A percentile compares a stretch with the other conserved stretches of the same genome.
Conservation (phyloP, 37 sponge, comb jelly and placozoan genomes). For the Spongia lamella region DNA sequence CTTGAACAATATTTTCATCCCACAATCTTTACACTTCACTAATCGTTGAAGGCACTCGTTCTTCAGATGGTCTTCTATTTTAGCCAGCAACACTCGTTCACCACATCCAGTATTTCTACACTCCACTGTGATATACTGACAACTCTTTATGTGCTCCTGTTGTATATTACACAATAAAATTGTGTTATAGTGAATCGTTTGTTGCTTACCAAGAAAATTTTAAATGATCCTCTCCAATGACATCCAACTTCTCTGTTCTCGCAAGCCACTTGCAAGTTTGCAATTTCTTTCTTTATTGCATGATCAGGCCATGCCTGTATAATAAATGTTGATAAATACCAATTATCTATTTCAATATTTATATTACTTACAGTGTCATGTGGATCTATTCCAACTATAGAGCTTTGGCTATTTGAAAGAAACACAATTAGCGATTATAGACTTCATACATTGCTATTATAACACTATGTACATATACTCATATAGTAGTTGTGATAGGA, state of each 20-base stretch:
- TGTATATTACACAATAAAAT: too few species aligned
- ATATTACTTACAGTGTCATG: too few species aligned
- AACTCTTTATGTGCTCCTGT: neutral
- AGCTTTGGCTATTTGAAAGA: too few species aligned
- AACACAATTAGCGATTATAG: too few species aligned
- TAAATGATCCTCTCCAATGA: conserved; percentile 54
- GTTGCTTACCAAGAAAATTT: neutral
- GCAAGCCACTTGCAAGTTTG: conserved; percentile 42
- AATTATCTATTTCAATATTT: too few species aligned
- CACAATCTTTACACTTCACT: conserved; percentile 49
- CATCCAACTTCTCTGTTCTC: conserved; percentile 45
- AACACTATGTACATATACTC: too few species aligned
- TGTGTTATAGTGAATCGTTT: too few species aligned
- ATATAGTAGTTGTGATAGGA: too few species aligned
- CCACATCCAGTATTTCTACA: conserved; percentile 54
- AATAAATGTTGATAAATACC: too few species aligned
- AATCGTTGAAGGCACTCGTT: conserved; percentile 31
- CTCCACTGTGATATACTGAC: conserved; percentile 38
- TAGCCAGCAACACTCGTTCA: neutral
- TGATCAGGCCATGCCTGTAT: conserved; percentile 63
- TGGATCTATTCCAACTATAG: too few species aligned
- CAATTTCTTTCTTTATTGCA: conserved; percentile 64
- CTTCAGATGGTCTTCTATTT: conserved; percentile 29
- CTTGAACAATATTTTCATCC: neutral
- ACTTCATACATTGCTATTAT: too few species aligned